Evolutionary conservation across 2,113 vertebrate species (phyloP), one percentile per base, ranked within the genome.

Genomic region (Formicarius rufipectus): DNA sequence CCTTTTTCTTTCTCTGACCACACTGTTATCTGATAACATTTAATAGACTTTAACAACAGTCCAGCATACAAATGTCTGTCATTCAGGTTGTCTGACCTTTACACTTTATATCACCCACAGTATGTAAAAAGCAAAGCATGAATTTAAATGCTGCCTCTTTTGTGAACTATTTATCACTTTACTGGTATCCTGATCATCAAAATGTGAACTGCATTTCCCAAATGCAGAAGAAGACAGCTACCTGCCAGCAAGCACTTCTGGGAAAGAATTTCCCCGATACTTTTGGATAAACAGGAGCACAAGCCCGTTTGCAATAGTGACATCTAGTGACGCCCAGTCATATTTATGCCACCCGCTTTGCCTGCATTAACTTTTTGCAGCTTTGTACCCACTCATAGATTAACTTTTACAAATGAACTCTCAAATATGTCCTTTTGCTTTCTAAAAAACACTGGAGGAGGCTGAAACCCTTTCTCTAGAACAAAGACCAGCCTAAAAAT

Each of bases 241-340:
- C 47, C 33, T 67, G 49, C 21, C 27, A 80, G 50, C 1, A 7
- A 62, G 37, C 3, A 13, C 47, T 44, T 92, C 50, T 19, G 20
- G 37, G 19, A 23, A 62, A 49, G 3, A 21, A 49, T 39, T 72
- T 85, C 33, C 14, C 12, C 15, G 27, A 27, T 66, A 49, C 25
- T 86, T 92, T 49, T 31, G 28, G 17, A 37, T 59, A 40, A 55
- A 42, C 8, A 44, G 68, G 14, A 78, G 40, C 63, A 33, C 44
- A 25, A 91, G 91, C 74, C 35, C 2, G 4, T 80, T 95, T 93
- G 63, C 88, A 88, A 80, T 44, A 74, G 59, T 94, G 92, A 96
- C 95, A 90, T 88, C 93, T 96, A 92, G 92, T 90, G 93, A 93
- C 14, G 0, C 40, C 37, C 7, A 3, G 6, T 30, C 66, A 23